Percentiles rank a stretch among this genome's conserved stretches.
Conservation (phyloP, 1,140 invertebrate genomes). For the Microplitis demolitor region DNA sequence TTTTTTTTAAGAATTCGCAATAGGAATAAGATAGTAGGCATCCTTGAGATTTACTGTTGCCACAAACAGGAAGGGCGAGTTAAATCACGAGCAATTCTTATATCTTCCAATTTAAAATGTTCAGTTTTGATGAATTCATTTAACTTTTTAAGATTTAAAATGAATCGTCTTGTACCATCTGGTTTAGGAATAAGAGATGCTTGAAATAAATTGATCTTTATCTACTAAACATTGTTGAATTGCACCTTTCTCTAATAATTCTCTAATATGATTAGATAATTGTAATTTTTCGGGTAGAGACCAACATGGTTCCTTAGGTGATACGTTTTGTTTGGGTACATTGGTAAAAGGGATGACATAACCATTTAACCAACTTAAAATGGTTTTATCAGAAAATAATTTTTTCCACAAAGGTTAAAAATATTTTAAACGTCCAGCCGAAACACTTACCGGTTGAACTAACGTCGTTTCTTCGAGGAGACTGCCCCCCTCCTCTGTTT, state of each 20-base stretch:
- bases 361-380: constrained; percentile 17
- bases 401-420: constrained; percentile 15
- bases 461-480: background rate
- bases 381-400: constrained; percentile 1
- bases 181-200: background rate
- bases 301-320: background rate
- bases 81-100: background rate
- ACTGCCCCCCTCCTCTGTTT: background rate
- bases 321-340: background rate
- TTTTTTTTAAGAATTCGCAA: too few relatives aligned
- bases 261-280: too few relatives aligned
- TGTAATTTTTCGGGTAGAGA: background rate
- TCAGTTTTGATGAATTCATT: background rate
- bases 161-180: background rate
- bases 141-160: constrained; percentile 6
- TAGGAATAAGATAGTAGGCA: too few relatives aligned
- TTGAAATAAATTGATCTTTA: background rate
- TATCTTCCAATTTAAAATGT: constrained; percentile 8
- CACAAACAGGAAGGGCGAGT: background rate
- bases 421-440: constrained; percentile 10
- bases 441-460: background rate
- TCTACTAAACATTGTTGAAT: background rate
- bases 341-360: constrained; percentile 14
- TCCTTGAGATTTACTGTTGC: too few relatives aligned
- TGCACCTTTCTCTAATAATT: background rate